These are phyloP conservation scores for Cylindroiulus punctatus DNA, from an alignment of 2,888 invertebrate species.

Conservation along the genomic window DNA sequence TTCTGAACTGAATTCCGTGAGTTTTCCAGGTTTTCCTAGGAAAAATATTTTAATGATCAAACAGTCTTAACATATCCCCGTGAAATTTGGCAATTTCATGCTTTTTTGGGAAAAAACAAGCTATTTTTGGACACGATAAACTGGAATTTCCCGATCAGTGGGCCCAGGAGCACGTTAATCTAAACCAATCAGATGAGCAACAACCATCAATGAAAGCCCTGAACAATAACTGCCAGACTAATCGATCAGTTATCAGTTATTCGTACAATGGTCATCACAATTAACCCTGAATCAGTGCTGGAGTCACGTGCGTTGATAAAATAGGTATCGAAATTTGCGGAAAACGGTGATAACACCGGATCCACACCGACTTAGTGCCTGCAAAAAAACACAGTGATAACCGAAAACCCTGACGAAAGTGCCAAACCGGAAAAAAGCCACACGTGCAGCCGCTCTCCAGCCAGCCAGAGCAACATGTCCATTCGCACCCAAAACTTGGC, in stretches of 20 bases:
- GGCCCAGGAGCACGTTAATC: neutral
- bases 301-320: neutral
- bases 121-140: conserved; percentile 3
- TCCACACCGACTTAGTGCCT: neutral
- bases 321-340: neutral
- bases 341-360: neutral
- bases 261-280: neutral
- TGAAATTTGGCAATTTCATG: no score
- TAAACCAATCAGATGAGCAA: neutral
- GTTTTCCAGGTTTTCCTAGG: no score
- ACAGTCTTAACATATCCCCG: no score
- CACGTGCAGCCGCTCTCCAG: neutral
- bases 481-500: conserved; percentile 19
- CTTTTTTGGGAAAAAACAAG: neutral
- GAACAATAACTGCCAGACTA: neutral
- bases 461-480: conserved; percentile 7
- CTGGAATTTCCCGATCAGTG: neutral
- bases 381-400: neutral
- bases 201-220: neutral
- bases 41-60: no score
- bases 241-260: neutral
- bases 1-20: no score
- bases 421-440: neutral
- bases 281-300: neutral
- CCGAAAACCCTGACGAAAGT: no score